phyloP scores from a whole-genome alignment of 2,797 vertebrate genomes.

The Ptychobarbus kaznakovi region DNA sequence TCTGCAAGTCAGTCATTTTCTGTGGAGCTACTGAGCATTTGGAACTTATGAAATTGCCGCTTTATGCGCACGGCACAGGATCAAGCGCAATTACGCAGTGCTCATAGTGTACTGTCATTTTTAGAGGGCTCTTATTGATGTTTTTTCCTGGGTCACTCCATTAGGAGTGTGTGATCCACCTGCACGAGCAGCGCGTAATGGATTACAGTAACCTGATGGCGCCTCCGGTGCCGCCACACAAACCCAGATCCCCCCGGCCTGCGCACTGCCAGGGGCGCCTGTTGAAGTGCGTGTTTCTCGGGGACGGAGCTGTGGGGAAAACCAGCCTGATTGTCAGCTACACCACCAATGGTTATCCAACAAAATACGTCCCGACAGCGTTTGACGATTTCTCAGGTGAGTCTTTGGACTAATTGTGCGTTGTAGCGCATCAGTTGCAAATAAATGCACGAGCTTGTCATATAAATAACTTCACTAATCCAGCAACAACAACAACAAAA shows the following conservation, averaged over 20 bases:
- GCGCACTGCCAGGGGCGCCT: conserved; percentile 73
- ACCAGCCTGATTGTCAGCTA: conserved; percentile 88
- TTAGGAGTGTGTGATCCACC: conserved; percentile 58
- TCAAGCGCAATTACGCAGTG: background rate
- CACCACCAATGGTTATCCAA: conserved; percentile 86
- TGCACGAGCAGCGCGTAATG: conserved; percentile 69
- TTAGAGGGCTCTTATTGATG: conserved; percentile 62
- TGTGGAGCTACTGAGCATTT: background rate
- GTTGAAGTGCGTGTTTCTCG: conserved; percentile 85
- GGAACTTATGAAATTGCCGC: background rate
- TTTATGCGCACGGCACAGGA: background rate
- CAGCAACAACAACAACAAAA: background rate
- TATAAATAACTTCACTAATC: background rate
- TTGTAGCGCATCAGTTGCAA: background rate
- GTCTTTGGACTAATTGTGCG: background rate
- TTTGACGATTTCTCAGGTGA: conserved; percentile 88
- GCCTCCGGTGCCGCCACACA: conserved; percentile 85
- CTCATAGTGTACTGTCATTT: background rate
- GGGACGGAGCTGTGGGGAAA: conserved; percentile 87
- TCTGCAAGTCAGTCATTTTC: fast-evolving
- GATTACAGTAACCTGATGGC: conserved; percentile 80
- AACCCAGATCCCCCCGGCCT: conserved; percentile 61
- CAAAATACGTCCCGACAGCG: conserved; percentile 86
- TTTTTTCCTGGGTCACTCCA: conserved; percentile 53
- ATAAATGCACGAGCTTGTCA: background rate